A percentile compares a stretch with the other conserved stretches of the same genome.
Conservation (phyloP, 2,888 invertebrate genomes). For the Drosophila fulvimacula region DNA sequence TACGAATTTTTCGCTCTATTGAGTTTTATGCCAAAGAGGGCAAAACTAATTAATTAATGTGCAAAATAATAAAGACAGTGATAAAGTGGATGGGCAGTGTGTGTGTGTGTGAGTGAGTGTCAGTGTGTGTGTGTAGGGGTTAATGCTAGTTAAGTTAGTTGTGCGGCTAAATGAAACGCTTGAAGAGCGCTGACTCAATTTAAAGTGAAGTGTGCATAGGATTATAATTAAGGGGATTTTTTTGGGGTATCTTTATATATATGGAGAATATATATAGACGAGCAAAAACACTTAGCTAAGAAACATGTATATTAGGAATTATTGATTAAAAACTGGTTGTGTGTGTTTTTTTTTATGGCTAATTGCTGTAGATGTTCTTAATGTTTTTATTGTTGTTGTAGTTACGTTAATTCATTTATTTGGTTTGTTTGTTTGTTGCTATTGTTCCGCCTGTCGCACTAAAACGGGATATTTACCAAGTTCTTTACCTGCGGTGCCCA, state of each 20-base stretch:
- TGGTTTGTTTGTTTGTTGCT: slow-evolving; percentile 53
- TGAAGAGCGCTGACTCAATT: slow-evolving; percentile 25
- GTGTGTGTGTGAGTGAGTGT: not conserved
- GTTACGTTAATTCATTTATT: slow-evolving; percentile 23
- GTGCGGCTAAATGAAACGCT: slow-evolving; percentile 21
- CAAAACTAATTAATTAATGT: slow-evolving; percentile 45
- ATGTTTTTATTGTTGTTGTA: slow-evolving; percentile 25
- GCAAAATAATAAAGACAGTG: slow-evolving; percentile 18
- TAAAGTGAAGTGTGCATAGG: slow-evolving; percentile 3
- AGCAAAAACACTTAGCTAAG: slow-evolving; percentile 42
- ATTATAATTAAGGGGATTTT: slow-evolving; percentile 9
- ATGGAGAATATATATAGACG: slow-evolving; percentile 15
- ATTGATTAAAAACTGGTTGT: slow-evolving; percentile 15
- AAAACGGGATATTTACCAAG: slow-evolving; percentile 95
- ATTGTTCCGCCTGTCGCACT: slow-evolving; percentile 85
- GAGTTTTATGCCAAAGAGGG: slow-evolving; percentile 8
- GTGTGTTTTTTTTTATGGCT: not conserved
- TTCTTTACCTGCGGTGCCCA: slow-evolving; percentile 99
- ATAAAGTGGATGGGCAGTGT: slow-evolving; percentile 12
- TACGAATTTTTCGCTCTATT: slow-evolving; percentile 23
- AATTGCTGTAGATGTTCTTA: slow-evolving; percentile 12
- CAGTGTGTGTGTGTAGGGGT: not conserved
- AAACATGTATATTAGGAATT: slow-evolving; percentile 8
- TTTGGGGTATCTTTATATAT: not conserved
- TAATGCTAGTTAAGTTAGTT: not conserved